Evolutionary conservation across 2,888 invertebrate genomes (phyloP).

Genomic region (Aleiodes leptofemur): DNA sequence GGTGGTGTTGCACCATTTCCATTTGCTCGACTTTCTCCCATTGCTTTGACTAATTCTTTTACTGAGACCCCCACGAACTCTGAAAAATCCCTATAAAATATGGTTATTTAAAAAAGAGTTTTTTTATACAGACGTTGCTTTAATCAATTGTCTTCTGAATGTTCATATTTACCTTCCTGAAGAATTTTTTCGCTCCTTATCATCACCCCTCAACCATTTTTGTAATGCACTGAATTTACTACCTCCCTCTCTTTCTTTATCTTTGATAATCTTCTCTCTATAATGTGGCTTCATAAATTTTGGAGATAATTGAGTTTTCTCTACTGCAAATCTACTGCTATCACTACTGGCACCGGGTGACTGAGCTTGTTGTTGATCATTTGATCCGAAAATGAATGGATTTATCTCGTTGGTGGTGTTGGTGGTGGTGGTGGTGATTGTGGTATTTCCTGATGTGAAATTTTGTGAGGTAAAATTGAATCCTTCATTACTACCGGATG

Average conservation of each 20-base stretch:
- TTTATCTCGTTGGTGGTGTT: conserved; percentile 58
- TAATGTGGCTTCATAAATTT: conserved; percentile 67
- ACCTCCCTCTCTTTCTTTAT: conserved; percentile 66
- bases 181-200: conserved; percentile 71
- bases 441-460: conserved; percentile 58
- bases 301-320: conserved; percentile 67
- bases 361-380: conserved; percentile 63
- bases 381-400: conserved; percentile 75
- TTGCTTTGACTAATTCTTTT: conserved; percentile 84
- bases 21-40: conserved; percentile 86
- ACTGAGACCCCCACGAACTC: conserved; percentile 82
- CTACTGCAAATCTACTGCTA: conserved; percentile 54
- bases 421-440: too few relatives aligned
- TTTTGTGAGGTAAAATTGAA: conserved; percentile 68
- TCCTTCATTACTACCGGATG: conserved; percentile 66
- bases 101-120: neutral
- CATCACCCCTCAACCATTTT: conserved; percentile 79
- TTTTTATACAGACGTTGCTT: too few relatives aligned
- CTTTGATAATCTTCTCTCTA: conserved; percentile 66
- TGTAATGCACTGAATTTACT: conserved; percentile 77
- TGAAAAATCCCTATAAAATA: conserved; percentile 74
- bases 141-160: too few relatives aligned
- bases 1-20: conserved; percentile 86
- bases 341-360: conserved; percentile 70
- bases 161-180: conserved; percentile 66